These are phyloP conservation scores for Engystomops pustulosus DNA, from an alignment of 2,113 vertebrate genomes.

Conservation along the genomic window DNA sequence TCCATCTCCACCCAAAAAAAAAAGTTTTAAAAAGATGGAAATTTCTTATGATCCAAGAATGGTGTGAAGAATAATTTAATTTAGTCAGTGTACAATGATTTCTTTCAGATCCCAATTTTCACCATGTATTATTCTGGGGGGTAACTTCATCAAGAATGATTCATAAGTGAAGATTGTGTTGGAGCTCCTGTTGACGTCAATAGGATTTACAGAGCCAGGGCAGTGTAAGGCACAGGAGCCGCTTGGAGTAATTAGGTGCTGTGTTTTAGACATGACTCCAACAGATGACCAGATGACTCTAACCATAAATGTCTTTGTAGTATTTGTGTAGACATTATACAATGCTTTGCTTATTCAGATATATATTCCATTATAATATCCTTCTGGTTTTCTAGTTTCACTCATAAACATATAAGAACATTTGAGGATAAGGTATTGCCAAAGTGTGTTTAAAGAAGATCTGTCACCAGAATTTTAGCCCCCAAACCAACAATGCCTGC, in stretches of 20 bases:
- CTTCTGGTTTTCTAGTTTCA: background rate
- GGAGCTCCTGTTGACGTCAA: slow-evolving; percentile 34
- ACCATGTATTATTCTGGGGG: slow-evolving; percentile 4
- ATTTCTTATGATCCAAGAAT: slow-evolving; percentile 14
- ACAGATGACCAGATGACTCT: background rate
- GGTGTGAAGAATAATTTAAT: slow-evolving; percentile 40
- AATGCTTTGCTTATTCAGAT: background rate
- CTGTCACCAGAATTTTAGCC: too few relatives aligned
- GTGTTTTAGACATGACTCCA: slow-evolving; percentile 20
- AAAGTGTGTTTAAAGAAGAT: too few relatives aligned
- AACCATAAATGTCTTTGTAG: slow-evolving; percentile 3
- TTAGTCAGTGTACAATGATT: background rate
- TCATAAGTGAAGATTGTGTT: slow-evolving; percentile 13
- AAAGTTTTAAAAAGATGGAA: slow-evolving; percentile 11
- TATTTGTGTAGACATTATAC: background rate
- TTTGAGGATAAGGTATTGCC: too few relatives aligned
- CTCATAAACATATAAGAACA: background rate
- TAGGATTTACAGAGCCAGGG: slow-evolving; percentile 3
- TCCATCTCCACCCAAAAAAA: slow-evolving; percentile 17
- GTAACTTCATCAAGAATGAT: slow-evolving; percentile 22
- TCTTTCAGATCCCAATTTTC: slow-evolving; percentile 24
- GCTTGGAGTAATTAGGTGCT: slow-evolving; percentile 14
- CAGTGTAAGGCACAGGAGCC: slow-evolving; percentile 31
- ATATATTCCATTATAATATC: background rate
- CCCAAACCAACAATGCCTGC: too few relatives aligned